Conservation (phyloP, 1,140 invertebrate genomes). For the Sogatella furcifera region DNA sequence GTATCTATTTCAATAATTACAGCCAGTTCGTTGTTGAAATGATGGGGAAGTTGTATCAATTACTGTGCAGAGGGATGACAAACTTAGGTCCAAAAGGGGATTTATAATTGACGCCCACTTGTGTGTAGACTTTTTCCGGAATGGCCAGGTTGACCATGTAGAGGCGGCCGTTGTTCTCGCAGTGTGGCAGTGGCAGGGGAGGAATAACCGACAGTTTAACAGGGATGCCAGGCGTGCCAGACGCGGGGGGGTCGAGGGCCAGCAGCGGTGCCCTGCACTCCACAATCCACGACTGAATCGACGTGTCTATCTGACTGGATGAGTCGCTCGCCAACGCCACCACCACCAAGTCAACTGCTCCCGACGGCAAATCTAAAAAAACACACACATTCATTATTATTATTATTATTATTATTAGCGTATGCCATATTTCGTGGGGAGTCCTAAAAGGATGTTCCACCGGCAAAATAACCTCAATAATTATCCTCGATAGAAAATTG, state of each 20-base stretch:
- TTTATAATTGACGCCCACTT: slow-evolving; percentile 67
- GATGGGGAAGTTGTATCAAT: background rate
- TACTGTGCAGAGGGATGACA: slow-evolving; percentile 67
- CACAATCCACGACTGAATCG: slow-evolving; percentile 50
- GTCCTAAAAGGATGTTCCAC: too few relatives aligned
- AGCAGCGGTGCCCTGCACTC: slow-evolving; percentile 65
- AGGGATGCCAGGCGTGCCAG: slow-evolving; percentile 49
- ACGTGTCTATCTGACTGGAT: slow-evolving; percentile 22
- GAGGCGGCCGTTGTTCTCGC: slow-evolving; percentile 59
- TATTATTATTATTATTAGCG: too few relatives aligned
- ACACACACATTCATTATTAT: background rate
- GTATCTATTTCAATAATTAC: too few relatives aligned
- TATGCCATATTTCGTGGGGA: too few relatives aligned
- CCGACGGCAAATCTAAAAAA: slow-evolving; percentile 40
- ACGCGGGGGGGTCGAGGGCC: slow-evolving; percentile 66
- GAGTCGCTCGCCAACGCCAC: slow-evolving; percentile 46
- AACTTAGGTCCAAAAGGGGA: slow-evolving; percentile 84
- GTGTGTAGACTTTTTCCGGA: slow-evolving; percentile 43
- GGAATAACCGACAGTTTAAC: slow-evolving; percentile 66
- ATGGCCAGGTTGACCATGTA: slow-evolving; percentile 81
- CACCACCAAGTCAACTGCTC: slow-evolving; percentile 54
- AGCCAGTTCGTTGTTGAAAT: too few relatives aligned
- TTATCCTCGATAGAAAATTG: too few relatives aligned
- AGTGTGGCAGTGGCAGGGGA: slow-evolving; percentile 61
- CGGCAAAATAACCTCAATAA: too few relatives aligned